Conservation (phyloP, 37 sponge, comb jelly and placozoan genomes). For the Haliclona indistincta region DNA sequence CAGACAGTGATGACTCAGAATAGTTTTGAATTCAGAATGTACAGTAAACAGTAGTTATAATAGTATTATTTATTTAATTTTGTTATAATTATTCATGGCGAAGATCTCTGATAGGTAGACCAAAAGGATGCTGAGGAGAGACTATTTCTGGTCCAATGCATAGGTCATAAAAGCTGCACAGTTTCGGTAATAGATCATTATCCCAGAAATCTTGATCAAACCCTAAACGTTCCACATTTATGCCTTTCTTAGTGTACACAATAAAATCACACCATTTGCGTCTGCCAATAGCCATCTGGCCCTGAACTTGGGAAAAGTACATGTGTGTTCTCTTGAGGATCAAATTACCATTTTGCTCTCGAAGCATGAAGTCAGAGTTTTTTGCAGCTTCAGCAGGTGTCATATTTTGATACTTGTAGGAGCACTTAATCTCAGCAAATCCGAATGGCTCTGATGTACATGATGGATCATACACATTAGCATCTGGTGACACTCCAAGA, state of each 20-base stretch:
- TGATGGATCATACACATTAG: conserved; percentile 28
- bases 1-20: background rate
- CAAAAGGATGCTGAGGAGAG: conserved; percentile 13
- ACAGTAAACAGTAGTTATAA: no score
- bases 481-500: background rate
- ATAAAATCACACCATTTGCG: conserved; percentile 37
- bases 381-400: conserved; percentile 13
- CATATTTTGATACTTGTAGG: conserved; percentile 14
- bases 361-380: conserved; percentile 12
- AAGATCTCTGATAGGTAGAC: conserved; percentile 14
- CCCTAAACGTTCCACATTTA: conserved; percentile 13
- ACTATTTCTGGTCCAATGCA: conserved; percentile 27
- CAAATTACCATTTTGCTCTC: background rate
- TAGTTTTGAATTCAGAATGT: no score
- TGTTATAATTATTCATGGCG: conserved; percentile 6
- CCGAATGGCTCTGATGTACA: conserved; percentile 1
- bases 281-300: conserved; percentile 38
- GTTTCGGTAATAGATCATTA: conserved; percentile 10
- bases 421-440: conserved; percentile 26
- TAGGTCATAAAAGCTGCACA: conserved; percentile 10
- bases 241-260: conserved; percentile 34
- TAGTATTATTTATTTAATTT: no score
- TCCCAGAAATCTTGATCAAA: conserved; percentile 26
- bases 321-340: background rate
- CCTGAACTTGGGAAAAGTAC: conserved; percentile 50